phyloP scores from a whole-genome alignment of 1,140 invertebrate genomes.

The Pseudomyrmex flavicornis region DNA sequence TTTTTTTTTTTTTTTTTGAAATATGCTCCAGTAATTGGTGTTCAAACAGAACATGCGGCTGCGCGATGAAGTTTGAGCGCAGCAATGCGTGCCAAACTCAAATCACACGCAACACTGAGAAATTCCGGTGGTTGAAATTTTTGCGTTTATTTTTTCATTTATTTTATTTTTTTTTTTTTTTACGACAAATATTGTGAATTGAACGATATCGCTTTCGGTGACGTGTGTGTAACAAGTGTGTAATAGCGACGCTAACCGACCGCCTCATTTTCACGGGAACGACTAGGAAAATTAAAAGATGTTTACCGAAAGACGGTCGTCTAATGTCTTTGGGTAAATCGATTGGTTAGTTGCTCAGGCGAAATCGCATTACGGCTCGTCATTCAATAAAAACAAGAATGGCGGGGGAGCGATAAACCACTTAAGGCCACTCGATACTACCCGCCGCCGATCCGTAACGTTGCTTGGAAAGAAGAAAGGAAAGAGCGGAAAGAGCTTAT shows the following conservation, averaged over 20 bases:
- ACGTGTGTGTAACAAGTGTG: background rate
- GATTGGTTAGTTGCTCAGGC: conserved; percentile 82
- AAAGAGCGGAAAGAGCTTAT: conserved; percentile 49
- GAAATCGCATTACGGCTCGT: conserved; percentile 82
- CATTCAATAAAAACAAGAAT: conserved; percentile 83
- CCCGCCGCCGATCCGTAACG: conserved; percentile 32
- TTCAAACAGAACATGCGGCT: background rate
- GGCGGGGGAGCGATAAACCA: conserved; percentile 81
- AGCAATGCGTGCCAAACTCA: conserved; percentile 16
- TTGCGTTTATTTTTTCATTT: conserved; percentile 1
- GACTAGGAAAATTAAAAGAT: conserved; percentile 75
- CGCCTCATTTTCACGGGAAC: background rate
- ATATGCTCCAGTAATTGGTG: conserved; percentile 10
- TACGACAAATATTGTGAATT: background rate
- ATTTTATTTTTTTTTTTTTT: background rate
- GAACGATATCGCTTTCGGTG: background rate
- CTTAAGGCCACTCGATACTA: conserved; percentile 78
- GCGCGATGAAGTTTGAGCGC: conserved; percentile 14
- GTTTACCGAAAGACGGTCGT: conserved; percentile 72
- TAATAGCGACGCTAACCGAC: background rate
- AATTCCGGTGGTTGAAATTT: conserved; percentile 1
- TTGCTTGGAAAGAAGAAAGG: conserved; percentile 55
- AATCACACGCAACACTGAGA: conserved; percentile 15
- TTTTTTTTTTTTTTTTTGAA: background rate
- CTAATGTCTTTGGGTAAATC: conserved; percentile 78